Base-by-base conservation (phyloP, 1,140 invertebrate genomes). In the Aphaenogaster floridana region DNA sequence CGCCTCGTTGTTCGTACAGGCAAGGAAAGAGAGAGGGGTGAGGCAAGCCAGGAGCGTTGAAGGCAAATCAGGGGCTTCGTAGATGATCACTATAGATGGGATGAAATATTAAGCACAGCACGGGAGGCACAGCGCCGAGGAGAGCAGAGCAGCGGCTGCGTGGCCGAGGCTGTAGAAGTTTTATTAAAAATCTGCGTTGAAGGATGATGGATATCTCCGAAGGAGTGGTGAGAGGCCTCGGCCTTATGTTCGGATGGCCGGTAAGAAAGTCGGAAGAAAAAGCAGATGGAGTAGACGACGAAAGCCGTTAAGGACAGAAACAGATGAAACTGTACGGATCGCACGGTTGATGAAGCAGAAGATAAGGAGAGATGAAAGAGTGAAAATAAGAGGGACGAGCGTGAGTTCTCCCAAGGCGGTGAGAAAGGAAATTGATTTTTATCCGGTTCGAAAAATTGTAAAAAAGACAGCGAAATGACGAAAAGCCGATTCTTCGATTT, bases 61-160 rank as follows among this genome's bases (percentile, higher is more conserved):
- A 89, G 79, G 87, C 87, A 91, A 91, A 91, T 91, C 89, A 91
- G 90, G 79, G 90, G 90, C 87, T 85, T 81, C 89, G 87, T 85
- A 87, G 90, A 91, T 91, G 90, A 91, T 91, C 80, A 87, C 90
- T 89, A 91, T 87, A 91, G 90, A 91, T 91, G 88, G 90, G 90
- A 91, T 91, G 90, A 91, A 90, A 91, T 91, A 91, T 91, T 91
- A 91, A 90, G 87, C 69, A 83, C 72, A 78, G 81, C 54, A 86
- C 48, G 74, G 87, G 68, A 78, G 54, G 80, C 68, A 61, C 68
- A 72, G 52, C 64, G 86, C 6, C 59, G 57, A 81, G 83, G 52
- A 81, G 79, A 72, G 64, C 64, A 74, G 74, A 77, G 64, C 57
- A 64, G 74, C 84, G 77, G 85, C 89, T 74, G 85, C 86, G 71